Evolutionary conservation across 2,888 invertebrate species (phyloP).

Genomic region (Clunio marinus): DNA sequence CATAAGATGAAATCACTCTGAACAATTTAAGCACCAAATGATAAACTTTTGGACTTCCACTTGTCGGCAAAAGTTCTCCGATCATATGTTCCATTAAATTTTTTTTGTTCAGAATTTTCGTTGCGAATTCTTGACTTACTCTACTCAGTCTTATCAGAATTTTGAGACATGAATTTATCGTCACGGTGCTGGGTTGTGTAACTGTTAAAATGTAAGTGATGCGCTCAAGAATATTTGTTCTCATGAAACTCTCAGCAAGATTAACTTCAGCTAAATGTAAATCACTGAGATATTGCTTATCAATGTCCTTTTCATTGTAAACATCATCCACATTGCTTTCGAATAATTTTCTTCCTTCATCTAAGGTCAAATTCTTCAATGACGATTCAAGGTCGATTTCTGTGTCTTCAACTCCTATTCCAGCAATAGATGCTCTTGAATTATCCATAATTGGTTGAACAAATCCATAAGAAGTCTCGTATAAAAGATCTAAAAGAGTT

Average conservation of each 20-base stretch:
- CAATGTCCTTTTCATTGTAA: conserved; percentile 49
- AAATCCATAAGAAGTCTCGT: conserved; percentile 62
- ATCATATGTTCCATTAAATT: conserved; percentile 62
- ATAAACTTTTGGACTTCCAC: conserved; percentile 54
- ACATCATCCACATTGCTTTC: conserved; percentile 44
- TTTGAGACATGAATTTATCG: conserved; percentile 70
- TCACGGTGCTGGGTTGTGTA: conserved; percentile 65
- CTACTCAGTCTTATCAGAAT: conserved; percentile 73
- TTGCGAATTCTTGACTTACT: conserved; percentile 66
- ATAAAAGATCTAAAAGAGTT: conserved; percentile 63
- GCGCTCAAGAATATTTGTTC: conserved; percentile 73
- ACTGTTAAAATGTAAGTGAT: conserved; percentile 72
- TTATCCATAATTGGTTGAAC: conserved; percentile 57
- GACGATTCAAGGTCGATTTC: conserved; percentile 56
- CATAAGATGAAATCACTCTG: conserved; percentile 63
- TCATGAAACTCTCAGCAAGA: conserved; percentile 65
- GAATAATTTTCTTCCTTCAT: conserved; percentile 39
- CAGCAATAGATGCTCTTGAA: conserved; percentile 40
- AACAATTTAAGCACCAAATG: conserved; percentile 69
- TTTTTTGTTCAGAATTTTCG: conserved; percentile 60
- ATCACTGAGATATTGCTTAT: conserved; percentile 71
- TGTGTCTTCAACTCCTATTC: conserved; percentile 55
- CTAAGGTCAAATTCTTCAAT: not conserved
- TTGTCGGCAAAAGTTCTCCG: conserved; percentile 57
- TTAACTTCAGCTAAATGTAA: conserved; percentile 81